Evolutionary conservation across 1,140 invertebrate species (phyloP), one percentile per base, ranked within the genome.

Genomic region (Pectinophora gossypiella): DNA sequence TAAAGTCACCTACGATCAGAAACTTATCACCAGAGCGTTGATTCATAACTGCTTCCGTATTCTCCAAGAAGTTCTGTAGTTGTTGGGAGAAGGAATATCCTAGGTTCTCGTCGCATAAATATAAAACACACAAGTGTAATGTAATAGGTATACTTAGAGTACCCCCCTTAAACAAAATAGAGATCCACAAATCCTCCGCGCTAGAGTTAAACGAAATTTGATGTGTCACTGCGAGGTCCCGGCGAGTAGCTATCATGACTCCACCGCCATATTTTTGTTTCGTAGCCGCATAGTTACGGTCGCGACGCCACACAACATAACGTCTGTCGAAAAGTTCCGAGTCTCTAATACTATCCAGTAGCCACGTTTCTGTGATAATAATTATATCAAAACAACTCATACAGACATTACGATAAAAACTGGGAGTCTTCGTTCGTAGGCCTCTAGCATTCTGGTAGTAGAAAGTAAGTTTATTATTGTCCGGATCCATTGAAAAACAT

Each of bases 1-100:
- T 56, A 3, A 56, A 56, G 18, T 56, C 54, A 1, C 54, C 54
- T 3, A 47, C 16, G 3, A 56, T 27, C 12, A 58, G 1, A 45
- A 44, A 54, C 9, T 5, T 22, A 38, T 50, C 47, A 19, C 6
- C 23, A 19, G 23, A 46, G 38, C 35, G 40, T n/a, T 13, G 3
- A 13, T n/a, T 15, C 13, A 38, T 15, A n/a, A 10, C 4, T n/a
- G 6, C 3, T 6, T 10, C 10, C 13, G n/a, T 3, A 38, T 15
- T 15, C 4, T 15, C 4, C n/a, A 38, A 38, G n/a, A 38, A 38
- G n/a, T 38, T 38, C 4, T 6, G 3, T n/a, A 38, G 36, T n/a
- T 38, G 36, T 7, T 6, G 6, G 3, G 36, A 38, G 13, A 38
- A 38, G 6, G 36, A 7, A 13, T 38, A 7, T 38, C 36, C 36